Conservation (phyloP, 2,113 vertebrate species). For the Upupa epops region DNA sequence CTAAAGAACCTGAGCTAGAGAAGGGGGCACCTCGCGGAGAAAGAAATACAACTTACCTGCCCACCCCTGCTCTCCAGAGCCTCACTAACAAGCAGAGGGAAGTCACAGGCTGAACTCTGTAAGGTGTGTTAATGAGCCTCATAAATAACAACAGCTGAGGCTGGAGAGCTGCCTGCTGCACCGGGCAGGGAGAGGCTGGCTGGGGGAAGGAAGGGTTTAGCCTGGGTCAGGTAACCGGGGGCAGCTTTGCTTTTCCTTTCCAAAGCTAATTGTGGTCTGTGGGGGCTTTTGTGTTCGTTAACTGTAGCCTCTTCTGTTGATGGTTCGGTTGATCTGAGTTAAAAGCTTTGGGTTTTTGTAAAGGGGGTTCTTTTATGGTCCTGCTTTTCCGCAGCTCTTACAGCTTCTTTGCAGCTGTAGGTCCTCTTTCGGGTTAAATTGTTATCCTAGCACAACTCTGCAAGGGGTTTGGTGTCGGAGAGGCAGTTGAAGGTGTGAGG, state of each 20-base stretch:
- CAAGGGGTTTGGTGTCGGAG: neutral
- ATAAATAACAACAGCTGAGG: neutral
- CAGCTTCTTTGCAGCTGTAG: too few relatives aligned
- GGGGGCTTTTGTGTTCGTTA: accelerated
- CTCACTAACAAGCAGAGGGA: neutral
- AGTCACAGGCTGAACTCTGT: neutral
- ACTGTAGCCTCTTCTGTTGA: accelerated
- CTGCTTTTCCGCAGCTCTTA: too few relatives aligned
- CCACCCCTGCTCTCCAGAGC: neutral
- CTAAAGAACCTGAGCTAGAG: neutral
- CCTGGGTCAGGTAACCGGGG: accelerated
- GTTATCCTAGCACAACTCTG: accelerated
- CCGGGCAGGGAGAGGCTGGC: neutral
- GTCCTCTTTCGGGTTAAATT: neutral
- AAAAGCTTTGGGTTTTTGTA: accelerated
- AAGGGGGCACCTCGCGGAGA: accelerated
- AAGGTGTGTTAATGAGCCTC: neutral
- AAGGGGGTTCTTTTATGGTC: accelerated
- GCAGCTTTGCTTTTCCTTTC: accelerated
- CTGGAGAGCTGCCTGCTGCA: neutral
- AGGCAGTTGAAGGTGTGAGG: neutral
- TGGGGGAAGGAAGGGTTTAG: accelerated
- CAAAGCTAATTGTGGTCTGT: accelerated
- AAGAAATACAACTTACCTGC: neutral
- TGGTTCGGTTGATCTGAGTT: accelerated